Evolutionary conservation across 2,797 vertebrate genomes (phyloP), one percentile per base, ranked within the genome.

Genomic region (Phoebastria nigripes): DNA sequence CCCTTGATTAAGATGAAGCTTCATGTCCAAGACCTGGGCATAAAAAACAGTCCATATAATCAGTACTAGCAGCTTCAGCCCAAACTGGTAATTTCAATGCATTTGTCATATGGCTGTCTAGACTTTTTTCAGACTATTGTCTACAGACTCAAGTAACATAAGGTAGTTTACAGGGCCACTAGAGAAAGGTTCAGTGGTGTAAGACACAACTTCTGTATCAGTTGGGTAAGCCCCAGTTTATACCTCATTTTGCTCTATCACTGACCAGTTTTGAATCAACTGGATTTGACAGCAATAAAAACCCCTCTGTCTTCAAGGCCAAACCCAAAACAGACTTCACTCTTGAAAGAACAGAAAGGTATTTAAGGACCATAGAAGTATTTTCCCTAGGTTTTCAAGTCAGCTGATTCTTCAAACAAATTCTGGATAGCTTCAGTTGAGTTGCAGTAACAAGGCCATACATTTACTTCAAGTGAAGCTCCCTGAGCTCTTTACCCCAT

Each of bases 271-370:
- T 13, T 46, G 11, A 35, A 61, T 61, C 44, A 71, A 71, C 8
- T 35, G 16, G 6, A 82, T 67, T 84, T 73, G 41, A 52, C 1
- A 78, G 37, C 42, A 87, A 31, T 11, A 15, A 81, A 46, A 15
- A 42, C 0, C 2, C 4, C 28, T 14, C 21, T 17, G 19, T 51
- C 35, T 35, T 70, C 3, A 0, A 87, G 44, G n/a, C 26, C 47
- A 79, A 94, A 81, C 7, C 11, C 62, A 52, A 44, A 79, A 35
- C 1, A 2, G 59, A 42, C 35, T 73, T 62, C 5, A 18, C 12
- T 62, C 42, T 28, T 49, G 20, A 29, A 49, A 71, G 20, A 73
- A 0, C 4, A 76, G 15, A 41, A 39, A 46, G 5, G 26, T 26
- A 3, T 33, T 18, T 59, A 13, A 86, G 13, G 31, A 56, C 20